Evolutionary conservation across 2,113 vertebrate species (phyloP), one percentile per base, ranked within the genome.

Genomic region (Tringa solitaria): DNA sequence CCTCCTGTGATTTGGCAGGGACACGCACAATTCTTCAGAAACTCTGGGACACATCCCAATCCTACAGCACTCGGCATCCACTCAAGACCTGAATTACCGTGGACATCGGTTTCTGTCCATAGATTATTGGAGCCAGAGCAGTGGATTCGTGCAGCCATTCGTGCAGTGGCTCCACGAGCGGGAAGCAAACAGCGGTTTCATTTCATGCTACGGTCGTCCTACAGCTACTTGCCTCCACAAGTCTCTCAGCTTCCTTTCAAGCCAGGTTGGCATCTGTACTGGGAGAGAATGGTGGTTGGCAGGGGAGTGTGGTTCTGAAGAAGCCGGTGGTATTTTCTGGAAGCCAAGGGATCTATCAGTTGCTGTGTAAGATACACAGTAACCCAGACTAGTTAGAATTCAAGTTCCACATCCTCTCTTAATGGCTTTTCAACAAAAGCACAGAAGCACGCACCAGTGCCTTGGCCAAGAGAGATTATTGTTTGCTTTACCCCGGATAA

Each of bases 141-240:
- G 53, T 6, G 50, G 54, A 24, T 43, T 81, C 12, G 0, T 15
- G 3, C 17, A 4, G 21, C 32, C 46, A 8, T 12, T 16, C 1
- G 4, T 14, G 41, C 48, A 1, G 0, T 7, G 17, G 46, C 46
- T 63, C 46, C 35, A 15, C 1, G 7, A 48, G 37, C 0, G 0
- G 60, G 46, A 14, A 9, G 32, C 7, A 26, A 68, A 5, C 26
- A 33, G 70, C 3, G 0, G 46, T 10, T 61, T 51, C 2, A 3
- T 53, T n/a, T 60, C 30, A 21, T 10, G 30, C 63, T 5, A 4
- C 45, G 14, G 35, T n/a, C 2, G 0, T 18, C 35, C 69, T 35
- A 9, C 54, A 73, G 15, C 59, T 48, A 4, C 73, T 64, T 61
- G 80, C 51, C 83, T 57, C 46, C 65, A 33, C 56, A 33, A 24